Percentiles rank a stretch among this genome's conserved stretches.
Conservation (phyloP, 1,140 invertebrate genomes). For the Ladona fulva region DNA sequence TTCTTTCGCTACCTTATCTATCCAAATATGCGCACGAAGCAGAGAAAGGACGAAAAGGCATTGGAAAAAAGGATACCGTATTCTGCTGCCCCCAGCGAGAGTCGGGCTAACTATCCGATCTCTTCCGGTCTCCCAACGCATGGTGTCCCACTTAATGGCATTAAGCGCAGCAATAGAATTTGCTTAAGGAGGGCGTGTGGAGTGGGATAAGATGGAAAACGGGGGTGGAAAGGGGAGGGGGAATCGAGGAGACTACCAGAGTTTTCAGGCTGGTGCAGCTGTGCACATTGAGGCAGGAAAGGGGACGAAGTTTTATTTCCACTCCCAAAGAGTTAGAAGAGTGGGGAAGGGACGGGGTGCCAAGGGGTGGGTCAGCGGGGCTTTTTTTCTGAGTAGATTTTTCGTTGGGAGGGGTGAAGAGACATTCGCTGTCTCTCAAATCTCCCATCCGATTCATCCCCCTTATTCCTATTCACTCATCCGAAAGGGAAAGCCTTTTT, state of each 20-base stretch:
- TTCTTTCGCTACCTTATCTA: too few species aligned
- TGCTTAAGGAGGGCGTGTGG: not conserved
- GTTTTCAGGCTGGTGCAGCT: not conserved
- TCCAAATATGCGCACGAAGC: too few species aligned
- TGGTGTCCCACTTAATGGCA: slow-evolving; percentile 4
- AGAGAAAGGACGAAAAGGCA: too few species aligned
- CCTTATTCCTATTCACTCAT: too few species aligned
- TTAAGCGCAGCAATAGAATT: not conserved
- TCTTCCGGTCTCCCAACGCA: not conserved
- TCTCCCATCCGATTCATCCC: too few species aligned
- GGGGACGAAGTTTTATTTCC: not conserved
- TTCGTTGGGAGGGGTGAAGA: not conserved
- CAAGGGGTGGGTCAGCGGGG: not conserved
- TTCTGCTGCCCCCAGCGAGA: not conserved
- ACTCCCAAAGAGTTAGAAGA: not conserved
- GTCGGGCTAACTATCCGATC: not conserved
- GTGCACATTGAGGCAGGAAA: not conserved
- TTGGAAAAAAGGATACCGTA: too few species aligned
- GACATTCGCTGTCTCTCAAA: not conserved
- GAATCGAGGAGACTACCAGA: not conserved
- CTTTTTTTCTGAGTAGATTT: too few species aligned
- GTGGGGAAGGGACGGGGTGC: not conserved
- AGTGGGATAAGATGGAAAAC: not conserved
- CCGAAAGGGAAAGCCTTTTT: too few species aligned
- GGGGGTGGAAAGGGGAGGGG: not conserved